A percentile compares a stretch with the other conserved stretches of the same genome.
Evolutionary conservation across 2,797 vertebrate genomes (phyloP).

Genomic region (Monodelphis domestica): DNA sequence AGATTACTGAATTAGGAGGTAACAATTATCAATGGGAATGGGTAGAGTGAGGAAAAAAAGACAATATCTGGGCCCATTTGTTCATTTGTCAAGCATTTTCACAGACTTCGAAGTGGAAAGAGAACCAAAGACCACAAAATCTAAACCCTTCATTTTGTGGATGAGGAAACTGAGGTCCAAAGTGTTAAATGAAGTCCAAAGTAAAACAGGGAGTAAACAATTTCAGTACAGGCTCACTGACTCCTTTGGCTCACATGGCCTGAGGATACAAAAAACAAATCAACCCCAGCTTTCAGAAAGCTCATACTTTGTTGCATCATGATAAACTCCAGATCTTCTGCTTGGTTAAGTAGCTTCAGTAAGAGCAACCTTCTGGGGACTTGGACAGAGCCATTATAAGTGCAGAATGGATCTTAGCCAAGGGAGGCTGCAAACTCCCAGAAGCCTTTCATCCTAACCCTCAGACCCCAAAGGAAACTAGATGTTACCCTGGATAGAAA

Average conservation of each 20-base stretch:
- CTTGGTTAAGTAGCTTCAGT: neutral
- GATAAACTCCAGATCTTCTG: neutral
- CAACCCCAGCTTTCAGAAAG: neutral
- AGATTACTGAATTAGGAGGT: neutral
- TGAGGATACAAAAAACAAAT: neutral
- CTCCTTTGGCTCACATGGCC: neutral
- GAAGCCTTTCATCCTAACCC: neutral
- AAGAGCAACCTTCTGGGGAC: neutral
- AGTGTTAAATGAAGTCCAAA: neutral
- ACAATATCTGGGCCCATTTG: neutral
- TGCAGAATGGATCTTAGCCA: neutral
- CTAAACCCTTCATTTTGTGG: neutral
- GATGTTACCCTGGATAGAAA: neutral
- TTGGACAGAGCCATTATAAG: neutral
- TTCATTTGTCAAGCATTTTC: neutral
- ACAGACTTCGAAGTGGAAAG: neutral
- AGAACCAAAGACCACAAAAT: no score
- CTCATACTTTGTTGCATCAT: neutral
- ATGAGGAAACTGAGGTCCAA: neutral
- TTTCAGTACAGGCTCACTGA: neutral
- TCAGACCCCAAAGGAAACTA: neutral
- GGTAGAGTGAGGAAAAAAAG: neutral
- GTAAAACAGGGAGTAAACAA: neutral
- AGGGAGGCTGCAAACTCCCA: no score
- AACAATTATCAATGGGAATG: neutral